Conservation (phyloP, 2,888 invertebrate genomes). For the Neria commutata region DNA sequence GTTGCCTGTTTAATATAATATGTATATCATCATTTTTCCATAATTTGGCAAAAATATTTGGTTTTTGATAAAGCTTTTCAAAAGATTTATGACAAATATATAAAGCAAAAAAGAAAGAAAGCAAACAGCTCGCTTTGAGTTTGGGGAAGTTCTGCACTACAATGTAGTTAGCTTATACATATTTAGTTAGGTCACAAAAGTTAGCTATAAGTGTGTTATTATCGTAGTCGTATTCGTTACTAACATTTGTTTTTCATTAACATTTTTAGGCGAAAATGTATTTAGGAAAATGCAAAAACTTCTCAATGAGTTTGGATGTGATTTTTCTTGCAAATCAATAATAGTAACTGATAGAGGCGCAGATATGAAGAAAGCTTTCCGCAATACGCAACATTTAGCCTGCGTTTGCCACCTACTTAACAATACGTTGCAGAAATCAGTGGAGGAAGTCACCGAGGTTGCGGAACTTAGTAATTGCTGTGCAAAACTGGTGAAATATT, state of each 20-base stretch:
- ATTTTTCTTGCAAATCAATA: slow-evolving; percentile 16
- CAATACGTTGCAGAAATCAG: slow-evolving; percentile 21
- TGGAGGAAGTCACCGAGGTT: slow-evolving; percentile 17
- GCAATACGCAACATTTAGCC: slow-evolving; percentile 15
- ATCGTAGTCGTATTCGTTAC: too few species aligned
- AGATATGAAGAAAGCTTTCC: slow-evolving; percentile 27
- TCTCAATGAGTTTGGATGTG: slow-evolving; percentile 19
- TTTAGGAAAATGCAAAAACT: slow-evolving; percentile 19
- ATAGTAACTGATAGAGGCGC: slow-evolving; percentile 27
- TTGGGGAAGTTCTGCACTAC: too few species aligned
- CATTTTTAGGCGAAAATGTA: slow-evolving; percentile 25
- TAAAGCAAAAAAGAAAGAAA: too few species aligned
- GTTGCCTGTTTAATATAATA: too few species aligned
- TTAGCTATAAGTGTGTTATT: too few species aligned
- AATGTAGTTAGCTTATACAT: too few species aligned
- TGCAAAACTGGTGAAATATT: slow-evolving; percentile 22
- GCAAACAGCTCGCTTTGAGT: too few species aligned
- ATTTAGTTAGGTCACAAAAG: too few species aligned
- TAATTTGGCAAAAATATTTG: too few species aligned
- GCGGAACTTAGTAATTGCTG: slow-evolving; percentile 10
- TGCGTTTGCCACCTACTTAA: slow-evolving; percentile 28
- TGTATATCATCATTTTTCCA: too few species aligned
- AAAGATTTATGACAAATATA: too few species aligned
- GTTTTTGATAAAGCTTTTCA: too few species aligned
- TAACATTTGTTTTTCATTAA: not conserved